Percentiles rank a stretch among this genome's conserved stretches.
These are phyloP conservation scores for Tillus elongatus DNA, from an alignment of 2,888 invertebrate species.

Conservation along the genomic window DNA sequence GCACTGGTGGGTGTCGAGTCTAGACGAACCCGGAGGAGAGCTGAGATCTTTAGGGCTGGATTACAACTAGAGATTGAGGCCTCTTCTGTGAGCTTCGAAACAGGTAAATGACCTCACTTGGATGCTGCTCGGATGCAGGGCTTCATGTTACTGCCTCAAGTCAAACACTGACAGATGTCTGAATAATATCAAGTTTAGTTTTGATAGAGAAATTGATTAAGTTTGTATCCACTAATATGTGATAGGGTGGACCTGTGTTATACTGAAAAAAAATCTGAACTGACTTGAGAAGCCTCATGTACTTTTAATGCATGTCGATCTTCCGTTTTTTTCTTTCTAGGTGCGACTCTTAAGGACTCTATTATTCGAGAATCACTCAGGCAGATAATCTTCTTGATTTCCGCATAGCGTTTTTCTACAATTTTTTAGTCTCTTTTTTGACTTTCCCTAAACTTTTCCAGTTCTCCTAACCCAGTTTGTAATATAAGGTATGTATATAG, in stretches of 20 bases:
- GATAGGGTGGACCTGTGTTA: constrained; percentile 98
- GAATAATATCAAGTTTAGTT: too few species aligned
- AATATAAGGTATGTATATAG: constrained; percentile 93
- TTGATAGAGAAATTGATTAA: too few species aligned
- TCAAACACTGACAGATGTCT: too few species aligned
- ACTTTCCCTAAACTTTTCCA: constrained; percentile 98
- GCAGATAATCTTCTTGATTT: constrained; percentile 83
- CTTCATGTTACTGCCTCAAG: too few species aligned
- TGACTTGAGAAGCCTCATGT: constrained; percentile 71
- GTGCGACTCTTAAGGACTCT: constrained; percentile 54
- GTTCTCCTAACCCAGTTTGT: constrained; percentile 96
- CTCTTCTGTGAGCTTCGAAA: too few species aligned
- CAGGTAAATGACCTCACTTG: too few species aligned
- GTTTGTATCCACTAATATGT: constrained; percentile 93
- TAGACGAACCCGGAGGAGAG: too few species aligned
- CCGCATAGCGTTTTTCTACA: constrained; percentile 78
- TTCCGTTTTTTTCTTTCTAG: constrained; percentile 58
- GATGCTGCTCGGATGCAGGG: too few species aligned
- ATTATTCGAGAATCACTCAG: constrained; percentile 75
- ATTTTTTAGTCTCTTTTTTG: too few species aligned
- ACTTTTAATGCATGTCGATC: constrained; percentile 69
- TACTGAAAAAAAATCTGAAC: constrained; percentile 93
- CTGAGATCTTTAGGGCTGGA: too few species aligned
- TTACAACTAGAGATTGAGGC: too few species aligned
- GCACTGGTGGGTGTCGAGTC: too few species aligned